phyloP scores from a whole-genome alignment of 2,797 vertebrate species.

The Tapera naevia region DNA sequence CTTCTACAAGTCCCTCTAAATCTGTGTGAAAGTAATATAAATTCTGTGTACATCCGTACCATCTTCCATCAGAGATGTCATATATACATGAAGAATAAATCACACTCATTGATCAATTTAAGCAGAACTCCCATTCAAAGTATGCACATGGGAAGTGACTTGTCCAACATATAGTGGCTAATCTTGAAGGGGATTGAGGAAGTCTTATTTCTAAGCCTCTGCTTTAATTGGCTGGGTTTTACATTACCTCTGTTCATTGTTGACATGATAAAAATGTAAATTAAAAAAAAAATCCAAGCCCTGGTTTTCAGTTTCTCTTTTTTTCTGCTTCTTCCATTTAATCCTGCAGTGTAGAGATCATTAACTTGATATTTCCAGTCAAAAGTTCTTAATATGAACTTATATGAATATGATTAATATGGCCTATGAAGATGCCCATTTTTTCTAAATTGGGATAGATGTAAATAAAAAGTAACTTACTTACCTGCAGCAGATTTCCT shows the following conservation, averaged over 20 bases:
- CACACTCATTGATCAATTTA: fast-evolving
- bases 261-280: neutral
- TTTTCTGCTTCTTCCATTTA: neutral
- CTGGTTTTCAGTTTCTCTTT: neutral
- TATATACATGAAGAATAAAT: neutral
- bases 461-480: neutral
- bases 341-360: neutral
- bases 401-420: neutral
- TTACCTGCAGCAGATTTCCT: neutral
- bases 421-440: neutral
- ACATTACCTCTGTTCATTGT: neutral
- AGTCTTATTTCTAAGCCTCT: slow-evolving; percentile 32
- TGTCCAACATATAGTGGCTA: neutral
- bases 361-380: neutral
- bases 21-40: neutral
- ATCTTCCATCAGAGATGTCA: neutral
- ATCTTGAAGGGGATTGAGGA: slow-evolving; percentile 24
- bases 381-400: neutral
- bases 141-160: neutral
- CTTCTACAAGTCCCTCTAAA: neutral
- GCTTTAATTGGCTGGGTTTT: slow-evolving; percentile 21
- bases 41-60: neutral
- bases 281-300: neutral
- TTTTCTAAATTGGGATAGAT: neutral
- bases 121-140: slow-evolving; percentile 7